Conservation (phyloP, 2,797 vertebrate species). For the Eupleurogrammus muticus region DNA sequence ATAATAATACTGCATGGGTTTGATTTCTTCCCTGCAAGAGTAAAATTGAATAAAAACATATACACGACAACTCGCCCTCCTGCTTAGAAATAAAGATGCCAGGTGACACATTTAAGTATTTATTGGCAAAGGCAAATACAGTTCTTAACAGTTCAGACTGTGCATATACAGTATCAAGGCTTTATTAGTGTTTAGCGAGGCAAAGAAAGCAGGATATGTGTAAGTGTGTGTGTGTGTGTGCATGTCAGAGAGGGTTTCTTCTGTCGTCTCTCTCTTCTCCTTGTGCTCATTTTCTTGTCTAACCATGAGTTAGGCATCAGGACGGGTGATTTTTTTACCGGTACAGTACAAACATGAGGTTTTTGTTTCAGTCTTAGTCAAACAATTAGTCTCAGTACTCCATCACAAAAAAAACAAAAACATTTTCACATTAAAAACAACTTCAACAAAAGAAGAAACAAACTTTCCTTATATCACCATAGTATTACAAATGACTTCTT, state of each 20-base stretch:
- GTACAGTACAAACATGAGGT: slow-evolving; percentile 51
- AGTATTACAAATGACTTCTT: too few relatives aligned
- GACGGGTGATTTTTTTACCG: slow-evolving; percentile 19
- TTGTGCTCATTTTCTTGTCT: slow-evolving; percentile 76
- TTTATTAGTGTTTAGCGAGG: slow-evolving; percentile 65
- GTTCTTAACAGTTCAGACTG: slow-evolving; percentile 53
- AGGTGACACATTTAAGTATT: slow-evolving; percentile 59
- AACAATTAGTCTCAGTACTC: background rate
- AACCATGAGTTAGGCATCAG: slow-evolving; percentile 71
- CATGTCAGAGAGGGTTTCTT: slow-evolving; percentile 43
- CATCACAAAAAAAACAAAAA: slow-evolving; percentile 11
- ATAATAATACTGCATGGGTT: background rate
- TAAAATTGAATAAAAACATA: background rate
- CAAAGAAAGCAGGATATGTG: slow-evolving; percentile 41
- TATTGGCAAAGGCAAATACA: slow-evolving; percentile 75
- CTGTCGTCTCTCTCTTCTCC: slow-evolving; percentile 33
- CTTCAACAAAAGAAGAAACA: background rate
- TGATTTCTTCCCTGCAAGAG: background rate
- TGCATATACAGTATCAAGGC: slow-evolving; percentile 71
- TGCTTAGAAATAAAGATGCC: background rate
- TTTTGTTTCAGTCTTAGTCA: slow-evolving; percentile 9
- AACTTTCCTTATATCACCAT: background rate
- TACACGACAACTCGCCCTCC: background rate
- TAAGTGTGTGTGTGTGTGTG: slow-evolving; percentile 23
- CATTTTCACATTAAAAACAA: slow-evolving; percentile 29